Conservation (phyloP, 2,888 invertebrate species). For the Cyrtodaria siliqua region DNA sequence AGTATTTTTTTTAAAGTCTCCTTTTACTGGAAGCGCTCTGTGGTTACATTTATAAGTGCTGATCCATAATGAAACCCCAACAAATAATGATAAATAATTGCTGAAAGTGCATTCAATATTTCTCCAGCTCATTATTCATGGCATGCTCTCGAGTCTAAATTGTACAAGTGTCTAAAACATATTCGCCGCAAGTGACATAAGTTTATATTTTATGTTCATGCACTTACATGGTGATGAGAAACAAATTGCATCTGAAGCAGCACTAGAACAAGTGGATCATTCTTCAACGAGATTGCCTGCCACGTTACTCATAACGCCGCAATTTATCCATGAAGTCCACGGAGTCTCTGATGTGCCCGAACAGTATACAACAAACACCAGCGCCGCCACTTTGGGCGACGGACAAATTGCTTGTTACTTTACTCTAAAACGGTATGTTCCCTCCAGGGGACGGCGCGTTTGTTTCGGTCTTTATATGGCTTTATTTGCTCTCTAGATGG, state of each 20-base stretch:
- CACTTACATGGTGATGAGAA: slow-evolving; percentile 44
- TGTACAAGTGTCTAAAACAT: slow-evolving; percentile 32
- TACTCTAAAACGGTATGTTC: slow-evolving; percentile 26
- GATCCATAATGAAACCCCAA: too few relatives aligned
- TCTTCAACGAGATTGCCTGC: background rate
- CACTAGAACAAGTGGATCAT: slow-evolving; percentile 1
- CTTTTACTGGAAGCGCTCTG: too few relatives aligned
- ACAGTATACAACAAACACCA: slow-evolving; percentile 6
- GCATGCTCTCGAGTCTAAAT: background rate
- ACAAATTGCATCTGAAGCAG: slow-evolving; percentile 39
- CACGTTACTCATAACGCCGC: too few relatives aligned
- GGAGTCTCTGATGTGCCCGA: too few relatives aligned
- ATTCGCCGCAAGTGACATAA: slow-evolving; percentile 23
- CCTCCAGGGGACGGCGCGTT: slow-evolving; percentile 23
- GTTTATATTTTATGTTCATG: slow-evolving; percentile 38
- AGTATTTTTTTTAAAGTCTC: background rate
- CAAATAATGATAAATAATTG: slow-evolving; percentile 2
- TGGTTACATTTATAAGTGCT: too few relatives aligned
- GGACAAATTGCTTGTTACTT: slow-evolving; percentile 23
- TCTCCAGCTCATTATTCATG: slow-evolving; percentile 14
- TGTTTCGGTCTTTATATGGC: slow-evolving; percentile 19
- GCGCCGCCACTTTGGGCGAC: slow-evolving; percentile 29
- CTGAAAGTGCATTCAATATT: slow-evolving; percentile 3
- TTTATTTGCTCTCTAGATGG: slow-evolving; percentile 26
- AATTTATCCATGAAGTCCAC: too few relatives aligned